phyloP scores from a whole-genome alignment of 1,140 invertebrate genomes.

The Philaenus spumarius region DNA sequence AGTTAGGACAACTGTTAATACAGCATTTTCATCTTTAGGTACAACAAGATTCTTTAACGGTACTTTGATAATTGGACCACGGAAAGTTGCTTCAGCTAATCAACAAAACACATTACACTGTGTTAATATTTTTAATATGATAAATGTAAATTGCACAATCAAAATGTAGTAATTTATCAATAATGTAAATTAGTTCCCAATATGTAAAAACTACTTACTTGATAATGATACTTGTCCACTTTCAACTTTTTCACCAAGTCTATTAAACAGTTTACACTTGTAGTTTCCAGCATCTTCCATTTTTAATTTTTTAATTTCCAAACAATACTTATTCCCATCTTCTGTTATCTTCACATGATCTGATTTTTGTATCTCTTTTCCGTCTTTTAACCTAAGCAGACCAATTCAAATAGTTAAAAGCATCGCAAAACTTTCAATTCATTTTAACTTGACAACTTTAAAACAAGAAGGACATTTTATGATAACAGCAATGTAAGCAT shows the following conservation, averaged over 20 bases:
- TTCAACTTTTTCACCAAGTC: constrained; percentile 61
- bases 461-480: too few relatives aligned
- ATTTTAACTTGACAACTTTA: too few relatives aligned
- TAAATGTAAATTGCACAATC: constrained; percentile 6
- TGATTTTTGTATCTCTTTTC: constrained; percentile 49
- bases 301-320: constrained; percentile 57
- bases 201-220: constrained; percentile 45
- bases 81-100: constrained; percentile 61
- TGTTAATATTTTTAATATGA: background rate
- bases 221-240: constrained; percentile 63
- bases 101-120: constrained; percentile 1
- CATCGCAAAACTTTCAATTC: too few relatives aligned
- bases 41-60: constrained; percentile 60
- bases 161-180: background rate
- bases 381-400: constrained; percentile 50
- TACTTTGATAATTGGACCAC: constrained; percentile 65
- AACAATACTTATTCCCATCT: constrained; percentile 62
- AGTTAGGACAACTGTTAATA: constrained; percentile 67
- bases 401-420: too few relatives aligned
- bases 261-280: constrained; percentile 65
- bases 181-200: constrained; percentile 15
- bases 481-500: too few relatives aligned
- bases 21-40: constrained; percentile 59
- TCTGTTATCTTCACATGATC: constrained; percentile 56
- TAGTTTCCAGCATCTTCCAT: constrained; percentile 70